Evolutionary conservation across 1,140 invertebrate genomes (phyloP).

Genomic region (Cardiocondyla obscurior): DNA sequence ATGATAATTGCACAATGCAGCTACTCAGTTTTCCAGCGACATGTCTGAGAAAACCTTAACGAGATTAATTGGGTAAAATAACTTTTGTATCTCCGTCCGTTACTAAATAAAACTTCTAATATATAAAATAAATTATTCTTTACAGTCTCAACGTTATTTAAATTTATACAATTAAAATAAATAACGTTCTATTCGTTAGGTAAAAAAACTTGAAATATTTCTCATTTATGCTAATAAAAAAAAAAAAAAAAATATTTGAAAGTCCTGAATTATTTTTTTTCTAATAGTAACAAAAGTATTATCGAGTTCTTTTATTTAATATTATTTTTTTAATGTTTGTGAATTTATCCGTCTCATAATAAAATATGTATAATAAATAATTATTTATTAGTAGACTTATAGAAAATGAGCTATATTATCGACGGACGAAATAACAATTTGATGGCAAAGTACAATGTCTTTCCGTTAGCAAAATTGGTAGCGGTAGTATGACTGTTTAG

Average conservation of each 20-base stretch:
- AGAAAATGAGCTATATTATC: neutral
- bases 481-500: constrained; percentile 77
- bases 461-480: neutral
- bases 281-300: neutral
- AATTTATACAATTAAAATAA: constrained; percentile 10
- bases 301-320: neutral
- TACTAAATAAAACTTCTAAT: constrained; percentile 26
- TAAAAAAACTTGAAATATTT: neutral
- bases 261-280: neutral
- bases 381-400: no score
- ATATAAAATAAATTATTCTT: neutral
- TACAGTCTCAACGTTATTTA: neutral
- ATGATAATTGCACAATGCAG: neutral
- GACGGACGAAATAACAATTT: neutral
- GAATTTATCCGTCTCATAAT: no score
- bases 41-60: neutral
- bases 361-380: no score
- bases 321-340: neutral
- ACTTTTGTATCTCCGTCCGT: neutral
- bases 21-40: neutral
- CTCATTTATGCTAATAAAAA: neutral
- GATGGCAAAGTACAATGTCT: neutral
- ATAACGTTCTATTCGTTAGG: neutral
- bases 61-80: neutral
- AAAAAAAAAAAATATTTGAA: neutral